Evolutionary conservation across 1,140 invertebrate genomes (phyloP), one percentile per base, ranked within the genome.

Genomic region (Dreissena rostriformis): DNA sequence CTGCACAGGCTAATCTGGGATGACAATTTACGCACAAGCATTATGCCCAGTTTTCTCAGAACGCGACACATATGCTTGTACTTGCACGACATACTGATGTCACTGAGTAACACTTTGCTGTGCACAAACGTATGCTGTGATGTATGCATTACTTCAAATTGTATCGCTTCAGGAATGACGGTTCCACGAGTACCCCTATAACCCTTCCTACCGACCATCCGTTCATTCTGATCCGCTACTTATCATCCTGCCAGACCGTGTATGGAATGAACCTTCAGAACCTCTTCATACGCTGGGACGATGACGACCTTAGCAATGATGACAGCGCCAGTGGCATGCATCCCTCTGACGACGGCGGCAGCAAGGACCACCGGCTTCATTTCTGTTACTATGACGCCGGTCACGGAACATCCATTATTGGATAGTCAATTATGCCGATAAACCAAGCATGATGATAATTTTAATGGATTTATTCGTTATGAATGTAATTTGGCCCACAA

Each of bases 311-410:
- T 19, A 15, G 19, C 51, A 77, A 68, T 55, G 72, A 77, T 5
- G 61, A 79, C 26, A 49, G 17, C 19, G 29, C 39, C 14, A 66
- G 74, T 7, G 70, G 83, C 7, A 66, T 72, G 17, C 85, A 85
- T 49, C 87, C 87, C 0, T 49, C 65, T 17, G 87, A 88, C 55
- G 83, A 84, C 39, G 87, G 87, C 1, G 85, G 81, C 55, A n/a
- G 28, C 0, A 19, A 85, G 10, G 26, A 85, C 26, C 75, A 73
- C 24, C 24, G 24, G 26, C 24, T 85, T 7, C 68, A 85, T 66
- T 85, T 79, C 39, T 83, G 81, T 83, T 55, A 75, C 26, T 76
- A 75, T 24, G 39, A 67, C 39, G 39, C 39, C 39, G 39, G 39
- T 8, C 39, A 8, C 8, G 39, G 39, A 39, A 39, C 39, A 39